These are phyloP conservation scores for Apteryx owenii DNA, from an alignment of 2,113 vertebrate species.

Conservation along the genomic window DNA sequence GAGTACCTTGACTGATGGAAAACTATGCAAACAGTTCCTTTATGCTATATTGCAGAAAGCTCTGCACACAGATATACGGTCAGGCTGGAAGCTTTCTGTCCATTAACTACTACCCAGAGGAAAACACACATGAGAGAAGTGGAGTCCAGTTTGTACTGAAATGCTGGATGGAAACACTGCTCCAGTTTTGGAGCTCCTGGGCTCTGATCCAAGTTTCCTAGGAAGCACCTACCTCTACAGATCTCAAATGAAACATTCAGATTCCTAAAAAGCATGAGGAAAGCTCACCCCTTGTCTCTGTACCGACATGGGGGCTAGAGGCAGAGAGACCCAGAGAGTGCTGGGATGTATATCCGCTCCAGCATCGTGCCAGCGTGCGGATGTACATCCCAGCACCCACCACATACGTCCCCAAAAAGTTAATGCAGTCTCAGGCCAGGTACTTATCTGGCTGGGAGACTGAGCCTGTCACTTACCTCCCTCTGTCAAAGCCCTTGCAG, in stretches of 20 bases:
- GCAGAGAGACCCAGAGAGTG: accelerated
- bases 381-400: background rate
- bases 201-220: background rate
- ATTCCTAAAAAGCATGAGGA: background rate
- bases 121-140: background rate
- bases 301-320: background rate
- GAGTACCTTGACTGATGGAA: background rate
- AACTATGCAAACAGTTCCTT: background rate
- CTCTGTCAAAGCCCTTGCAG: background rate
- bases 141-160: background rate
- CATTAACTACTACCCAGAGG: background rate
- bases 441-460: background rate
- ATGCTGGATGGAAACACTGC: accelerated
- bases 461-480: background rate
- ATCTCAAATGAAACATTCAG: background rate
- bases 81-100: background rate
- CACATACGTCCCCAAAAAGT: background rate
- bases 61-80: background rate
- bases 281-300: background rate
- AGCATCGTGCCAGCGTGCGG: background rate
- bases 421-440: background rate
- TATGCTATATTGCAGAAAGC: background rate
- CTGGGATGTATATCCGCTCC: background rate
- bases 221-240: background rate
- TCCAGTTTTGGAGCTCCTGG: background rate